Percentiles rank a stretch among this genome's conserved stretches.
phyloP scores from a whole-genome alignment of 2,113 vertebrate genomes.

The Jacana jacana region DNA sequence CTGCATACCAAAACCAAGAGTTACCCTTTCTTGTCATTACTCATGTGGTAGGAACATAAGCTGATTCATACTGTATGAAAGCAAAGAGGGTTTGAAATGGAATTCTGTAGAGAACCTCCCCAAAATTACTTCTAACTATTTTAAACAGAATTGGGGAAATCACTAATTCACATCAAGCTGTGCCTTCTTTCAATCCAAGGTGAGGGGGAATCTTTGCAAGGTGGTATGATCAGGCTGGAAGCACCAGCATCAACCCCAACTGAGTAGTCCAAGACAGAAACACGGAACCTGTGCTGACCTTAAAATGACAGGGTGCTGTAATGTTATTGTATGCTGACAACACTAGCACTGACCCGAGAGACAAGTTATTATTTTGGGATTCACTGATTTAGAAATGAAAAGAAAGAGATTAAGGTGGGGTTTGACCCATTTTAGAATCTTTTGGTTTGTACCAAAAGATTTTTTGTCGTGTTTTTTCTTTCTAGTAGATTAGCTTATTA shows the following conservation, averaged over 20 bases:
- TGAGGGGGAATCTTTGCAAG: background rate
- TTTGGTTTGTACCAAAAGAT: background rate
- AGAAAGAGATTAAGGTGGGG: background rate
- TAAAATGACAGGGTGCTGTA: background rate
- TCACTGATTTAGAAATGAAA: background rate
- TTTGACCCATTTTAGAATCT: background rate
- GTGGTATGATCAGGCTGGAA: background rate
- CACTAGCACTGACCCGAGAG: background rate
- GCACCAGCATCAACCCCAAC: background rate
- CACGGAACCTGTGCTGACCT: background rate
- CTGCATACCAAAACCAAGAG: background rate
- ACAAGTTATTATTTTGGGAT: background rate
- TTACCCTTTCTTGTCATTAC: background rate
- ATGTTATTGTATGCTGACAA: background rate
- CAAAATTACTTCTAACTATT: background rate
- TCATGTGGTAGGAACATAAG: background rate
- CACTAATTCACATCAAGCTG: background rate
- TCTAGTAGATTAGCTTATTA: background rate
- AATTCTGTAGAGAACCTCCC: background rate
- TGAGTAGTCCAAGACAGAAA: background rate
- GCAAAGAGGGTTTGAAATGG: background rate
- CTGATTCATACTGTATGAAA: background rate
- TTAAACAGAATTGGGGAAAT: background rate
- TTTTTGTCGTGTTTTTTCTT: background rate
- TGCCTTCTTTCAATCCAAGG: background rate